Evolutionary conservation across 2,113 vertebrate genomes (phyloP), one percentile per base, ranked within the genome.

Genomic region (Trichomycterus rosablanca): DNA sequence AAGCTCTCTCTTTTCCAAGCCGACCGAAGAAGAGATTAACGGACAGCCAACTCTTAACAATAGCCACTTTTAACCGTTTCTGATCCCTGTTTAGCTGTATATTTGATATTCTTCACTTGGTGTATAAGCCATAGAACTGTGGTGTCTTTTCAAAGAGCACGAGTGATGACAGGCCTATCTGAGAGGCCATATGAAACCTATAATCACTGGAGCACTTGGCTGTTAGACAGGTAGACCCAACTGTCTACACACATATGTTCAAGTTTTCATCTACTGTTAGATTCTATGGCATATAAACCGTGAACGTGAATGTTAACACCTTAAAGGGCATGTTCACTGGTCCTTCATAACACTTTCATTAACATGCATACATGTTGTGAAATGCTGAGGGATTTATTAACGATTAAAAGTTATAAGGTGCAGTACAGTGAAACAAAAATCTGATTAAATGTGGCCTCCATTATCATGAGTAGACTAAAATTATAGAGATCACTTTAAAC

Each of bases 1-100:
- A 51, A 45, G 22, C 45, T 51, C 35, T 39, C 59, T 3, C 8
- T 51, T 46, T 42, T 40, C 11, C 59, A 60, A 44, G 49, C 82
- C 74, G 86, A 88, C 87, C 89, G 85, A 86, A 84, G 83, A 76
- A 89, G 90, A 92, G 91, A 93, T 91, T 90, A 89, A 89, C 90
- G 88, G 87, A 87, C 86, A 86, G 83, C 85, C 69, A 72, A 64
- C 66, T 70, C 65, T 34, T 84, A 87, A 90, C 86, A 89, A 90
- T 90, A 64, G 84, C 84, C 74, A 81, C 46, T 83, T 62, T 91
- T 89, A 91, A 90, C 89, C 82, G 87, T 88, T 85, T 81, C 68
- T 58, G 61, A 79, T 53, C 73, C 78, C 28, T 11, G 20, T 7
- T n/a, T 54, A 22, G 42, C 46, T 30, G 12, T 53, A 55, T 23